phyloP scores from a whole-genome alignment of 2,888 invertebrate genomes.

The Acrobasis repandana region DNA sequence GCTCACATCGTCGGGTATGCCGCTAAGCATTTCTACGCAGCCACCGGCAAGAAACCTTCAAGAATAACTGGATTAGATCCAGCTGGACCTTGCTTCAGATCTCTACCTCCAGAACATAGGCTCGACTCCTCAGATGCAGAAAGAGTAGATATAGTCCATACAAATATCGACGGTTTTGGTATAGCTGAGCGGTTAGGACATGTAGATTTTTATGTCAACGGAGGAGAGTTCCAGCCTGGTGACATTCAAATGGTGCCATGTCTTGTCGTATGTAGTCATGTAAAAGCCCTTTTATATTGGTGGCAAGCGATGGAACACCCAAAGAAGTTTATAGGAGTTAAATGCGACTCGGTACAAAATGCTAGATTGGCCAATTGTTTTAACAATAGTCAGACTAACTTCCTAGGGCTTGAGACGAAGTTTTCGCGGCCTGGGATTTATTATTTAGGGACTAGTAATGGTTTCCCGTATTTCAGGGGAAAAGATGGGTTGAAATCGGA shows the following conservation, averaged over 20 bases:
- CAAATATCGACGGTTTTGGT: constrained; percentile 76
- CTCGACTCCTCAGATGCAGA: constrained; percentile 53
- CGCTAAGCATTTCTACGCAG: constrained; percentile 60
- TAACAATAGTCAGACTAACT: constrained; percentile 57
- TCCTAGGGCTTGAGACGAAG: constrained; percentile 58
- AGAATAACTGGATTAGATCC: constrained; percentile 70
- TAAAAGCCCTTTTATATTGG: constrained; percentile 61
- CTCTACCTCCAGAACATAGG: constrained; percentile 49
- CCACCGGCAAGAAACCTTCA: constrained; percentile 59
- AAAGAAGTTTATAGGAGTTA: constrained; percentile 62
- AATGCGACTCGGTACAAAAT: constrained; percentile 64
- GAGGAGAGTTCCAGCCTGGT: constrained; percentile 70
- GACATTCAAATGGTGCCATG: constrained; percentile 68
- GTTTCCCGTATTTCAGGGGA: constrained; percentile 67
- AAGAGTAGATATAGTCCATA: constrained; percentile 64
- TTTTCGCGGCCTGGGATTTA: constrained; percentile 63
- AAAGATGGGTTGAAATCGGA: constrained; percentile 62
- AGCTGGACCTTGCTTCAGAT: constrained; percentile 70
- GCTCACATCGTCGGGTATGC: constrained; percentile 62
- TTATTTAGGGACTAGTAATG: constrained; percentile 64
- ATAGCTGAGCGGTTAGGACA: constrained; percentile 68
- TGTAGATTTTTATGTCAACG: constrained; percentile 70
- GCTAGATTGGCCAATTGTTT: constrained; percentile 66
- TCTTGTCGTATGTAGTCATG: constrained; percentile 64
- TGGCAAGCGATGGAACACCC: constrained; percentile 73